These are phyloP conservation scores for Paradoxurus hermaphroditus DNA, from an alignment of 2,113 vertebrate species.

Conservation along the genomic window DNA sequence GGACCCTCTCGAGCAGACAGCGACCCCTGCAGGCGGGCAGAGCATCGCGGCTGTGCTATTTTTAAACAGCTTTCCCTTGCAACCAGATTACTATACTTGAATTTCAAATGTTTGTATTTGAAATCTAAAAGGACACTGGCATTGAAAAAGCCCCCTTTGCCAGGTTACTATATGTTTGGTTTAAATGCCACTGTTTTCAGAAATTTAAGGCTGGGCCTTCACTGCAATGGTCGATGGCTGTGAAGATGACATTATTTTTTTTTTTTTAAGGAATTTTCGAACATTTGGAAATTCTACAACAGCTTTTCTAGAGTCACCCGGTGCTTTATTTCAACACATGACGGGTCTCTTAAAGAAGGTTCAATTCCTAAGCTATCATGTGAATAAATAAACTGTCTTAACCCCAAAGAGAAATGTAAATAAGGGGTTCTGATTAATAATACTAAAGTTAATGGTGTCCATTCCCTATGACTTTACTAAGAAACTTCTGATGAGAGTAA, in stretches of 20 bases:
- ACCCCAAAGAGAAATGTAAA: neutral
- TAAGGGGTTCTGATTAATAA: neutral
- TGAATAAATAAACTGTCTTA: neutral
- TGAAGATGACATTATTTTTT: neutral
- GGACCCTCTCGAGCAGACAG: conserved; percentile 31
- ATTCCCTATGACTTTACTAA: neutral
- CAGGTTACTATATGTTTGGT: conserved; percentile 57
- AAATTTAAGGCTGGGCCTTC: neutral
- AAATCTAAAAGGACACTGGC: conserved; percentile 75
- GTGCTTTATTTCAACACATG: conserved; percentile 9
- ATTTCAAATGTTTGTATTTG: conserved; percentile 74
- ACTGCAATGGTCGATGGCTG: neutral
- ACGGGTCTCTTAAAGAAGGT: neutral
- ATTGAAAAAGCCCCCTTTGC: conserved; percentile 63
- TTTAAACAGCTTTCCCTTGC: conserved; percentile 71
- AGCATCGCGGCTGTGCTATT: conserved; percentile 65
- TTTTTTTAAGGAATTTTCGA: neutral
- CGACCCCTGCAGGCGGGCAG: neutral
- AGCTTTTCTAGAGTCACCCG: neutral
- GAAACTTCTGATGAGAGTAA: neutral
- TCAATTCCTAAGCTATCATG: neutral
- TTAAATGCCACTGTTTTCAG: conserved; percentile 51
- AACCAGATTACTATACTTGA: conserved; percentile 74
- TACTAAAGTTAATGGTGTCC: neutral
- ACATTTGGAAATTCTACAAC: neutral